phyloP scores from a whole-genome alignment of 2,113 vertebrate species.

The Scolopax mira region DNA sequence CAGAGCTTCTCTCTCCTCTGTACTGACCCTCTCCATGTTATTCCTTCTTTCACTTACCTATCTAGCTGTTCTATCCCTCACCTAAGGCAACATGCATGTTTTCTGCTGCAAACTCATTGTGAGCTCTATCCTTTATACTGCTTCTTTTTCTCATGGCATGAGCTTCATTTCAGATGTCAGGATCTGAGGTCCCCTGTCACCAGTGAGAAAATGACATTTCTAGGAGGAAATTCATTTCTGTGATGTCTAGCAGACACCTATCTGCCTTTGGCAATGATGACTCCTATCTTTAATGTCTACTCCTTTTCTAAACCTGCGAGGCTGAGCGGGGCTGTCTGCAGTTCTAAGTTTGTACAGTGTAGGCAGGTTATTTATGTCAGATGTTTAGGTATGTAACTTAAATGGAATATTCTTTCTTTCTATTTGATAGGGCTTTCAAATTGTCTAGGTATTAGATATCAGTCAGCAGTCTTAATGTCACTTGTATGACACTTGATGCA shows the following conservation, averaged over 20 bases:
- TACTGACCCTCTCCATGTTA: background rate
- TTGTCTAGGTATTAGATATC: background rate
- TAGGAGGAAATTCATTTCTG: background rate
- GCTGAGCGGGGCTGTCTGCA: background rate
- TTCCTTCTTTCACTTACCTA: background rate
- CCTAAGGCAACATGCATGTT: background rate
- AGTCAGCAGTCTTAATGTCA: background rate
- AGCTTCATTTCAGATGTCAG: background rate
- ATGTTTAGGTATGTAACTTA: background rate
- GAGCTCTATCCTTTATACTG: background rate
- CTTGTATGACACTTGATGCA: background rate
- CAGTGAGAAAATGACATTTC: background rate
- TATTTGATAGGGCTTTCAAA: background rate
- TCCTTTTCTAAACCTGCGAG: background rate
- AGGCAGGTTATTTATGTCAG: background rate
- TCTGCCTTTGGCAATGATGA: background rate
- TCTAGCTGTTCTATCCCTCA: background rate
- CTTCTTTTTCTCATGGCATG: accelerated
- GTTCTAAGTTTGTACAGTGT: background rate
- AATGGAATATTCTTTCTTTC: background rate
- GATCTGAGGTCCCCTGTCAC: background rate
- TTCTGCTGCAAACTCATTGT: background rate
- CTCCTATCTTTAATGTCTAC: background rate
- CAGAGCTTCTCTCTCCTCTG: background rate
- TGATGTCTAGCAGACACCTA: background rate